Evolutionary conservation across 2,888 invertebrate genomes (phyloP), one percentile per base, ranked within the genome.

Genomic region (Philereme transversata): DNA sequence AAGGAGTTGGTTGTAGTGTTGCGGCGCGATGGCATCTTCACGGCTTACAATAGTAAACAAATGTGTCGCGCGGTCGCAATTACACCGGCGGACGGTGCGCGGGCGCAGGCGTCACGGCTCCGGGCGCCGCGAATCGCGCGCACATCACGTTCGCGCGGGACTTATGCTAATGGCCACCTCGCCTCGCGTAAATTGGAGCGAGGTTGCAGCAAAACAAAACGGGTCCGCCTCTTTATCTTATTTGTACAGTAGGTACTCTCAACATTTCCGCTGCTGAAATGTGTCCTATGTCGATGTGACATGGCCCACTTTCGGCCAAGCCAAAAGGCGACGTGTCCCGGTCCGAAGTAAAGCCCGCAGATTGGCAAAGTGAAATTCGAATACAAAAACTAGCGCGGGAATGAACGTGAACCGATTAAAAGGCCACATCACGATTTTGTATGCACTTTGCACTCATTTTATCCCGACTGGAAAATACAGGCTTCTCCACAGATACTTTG

Each of bases 391-490:
- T 86, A 85, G 84, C 85, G 83, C 87, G 86, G 86, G 85, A 87
- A 88, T 83, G 83, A 89, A 88, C 90, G 90, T 90, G 91, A 83
- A 91, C 86, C 91, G 92, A 91, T 91, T 92, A 91, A 92, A 91
- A 87, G 86, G 85, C 88, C 87, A 83, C 92, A 92, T 91, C 92
- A 92, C 92, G 92, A 91, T 90, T 91, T 84, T 87, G 89, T 90
- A 89, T 92, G 90, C 92, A 89, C 90, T 92, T 90, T 92, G 92
- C 90, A 91, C 90, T 90, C 86, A 85, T 85, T 88, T 78, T 85
- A 87, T 86, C 79, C 85, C 77, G 78, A 78, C 81, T 78, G 78
- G 79, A 83, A 79, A 82, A 82, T 73, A 80, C 79, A 70, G 81
- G 79, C 79, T 81, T 76, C 79, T 84, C 77, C 77, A 77, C 77